Evolutionary conservation across 2,888 invertebrate species (phyloP).

Genomic region (Pardosa pseudoannulata): DNA sequence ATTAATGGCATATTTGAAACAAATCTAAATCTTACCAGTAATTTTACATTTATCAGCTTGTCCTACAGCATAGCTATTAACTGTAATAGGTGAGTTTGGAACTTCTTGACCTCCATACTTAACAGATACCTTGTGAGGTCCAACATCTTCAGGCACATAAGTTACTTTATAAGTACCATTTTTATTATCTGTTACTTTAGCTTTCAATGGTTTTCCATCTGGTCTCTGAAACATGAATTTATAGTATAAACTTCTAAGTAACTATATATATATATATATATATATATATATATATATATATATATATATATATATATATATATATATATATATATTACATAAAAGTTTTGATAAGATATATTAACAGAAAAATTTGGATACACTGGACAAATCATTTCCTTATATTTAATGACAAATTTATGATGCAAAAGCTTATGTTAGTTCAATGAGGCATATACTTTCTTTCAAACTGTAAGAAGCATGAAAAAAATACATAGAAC

Average conservation of each 20-base stretch:
- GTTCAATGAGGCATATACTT: too few species aligned
- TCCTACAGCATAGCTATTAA: conserved; percentile 84
- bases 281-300: too few species aligned
- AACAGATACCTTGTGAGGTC: conserved; percentile 87
- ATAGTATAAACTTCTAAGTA: not conserved
- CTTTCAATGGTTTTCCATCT: conserved; percentile 83
- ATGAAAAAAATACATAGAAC: too few species aligned
- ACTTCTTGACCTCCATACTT: conserved; percentile 88
- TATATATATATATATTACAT: too few species aligned
- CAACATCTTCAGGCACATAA: conserved; percentile 86
- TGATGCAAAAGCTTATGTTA: too few species aligned
- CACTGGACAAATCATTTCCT: too few species aligned
- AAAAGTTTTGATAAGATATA: too few species aligned
- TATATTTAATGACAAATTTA: too few species aligned
- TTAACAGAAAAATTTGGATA: too few species aligned
- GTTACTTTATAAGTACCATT: conserved; percentile 85
- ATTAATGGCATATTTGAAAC: too few species aligned
- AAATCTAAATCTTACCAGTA: conserved; percentile 79
- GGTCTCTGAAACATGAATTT: conserved; percentile 78
- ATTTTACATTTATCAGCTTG: conserved; percentile 87
- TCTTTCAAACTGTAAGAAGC: too few species aligned
- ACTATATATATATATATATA: not conserved
- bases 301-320: too few species aligned
- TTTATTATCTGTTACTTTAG: conserved; percentile 80
- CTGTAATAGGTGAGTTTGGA: conserved; percentile 83